A percentile compares a stretch with the other conserved stretches of the same genome.
These are phyloP conservation scores for Diabrotica balteata DNA, from an alignment of 2,888 invertebrate species.

Conservation along the genomic window DNA sequence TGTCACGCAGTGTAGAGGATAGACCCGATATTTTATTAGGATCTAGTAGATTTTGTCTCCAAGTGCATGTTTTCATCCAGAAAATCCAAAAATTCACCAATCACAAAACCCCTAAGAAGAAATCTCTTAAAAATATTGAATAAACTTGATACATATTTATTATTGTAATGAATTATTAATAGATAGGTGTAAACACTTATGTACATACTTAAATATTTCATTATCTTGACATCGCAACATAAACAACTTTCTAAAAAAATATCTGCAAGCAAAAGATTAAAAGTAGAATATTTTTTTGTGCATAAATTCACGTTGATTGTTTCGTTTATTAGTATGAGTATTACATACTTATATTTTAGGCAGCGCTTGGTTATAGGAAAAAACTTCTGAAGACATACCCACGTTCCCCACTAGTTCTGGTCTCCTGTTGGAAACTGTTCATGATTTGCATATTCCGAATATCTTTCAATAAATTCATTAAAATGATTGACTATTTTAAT, in stretches of 20 bases:
- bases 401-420: constrained; percentile 37
- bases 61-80: constrained; percentile 11
- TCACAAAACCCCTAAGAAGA: too few relatives aligned
- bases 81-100: constrained; percentile 10
- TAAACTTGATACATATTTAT: not conserved
- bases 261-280: too few relatives aligned
- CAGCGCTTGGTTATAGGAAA: constrained; percentile 26
- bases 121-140: not conserved
- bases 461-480: constrained; percentile 22
- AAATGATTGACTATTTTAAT: constrained; percentile 14
- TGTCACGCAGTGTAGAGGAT: constrained; percentile 41
- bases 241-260: not conserved
- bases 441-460: constrained; percentile 50
- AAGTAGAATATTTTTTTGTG: too few relatives aligned
- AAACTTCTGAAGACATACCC: constrained; percentile 11
- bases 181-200: not conserved
- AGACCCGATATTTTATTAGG: constrained; percentile 36
- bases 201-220: not conserved
- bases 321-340: not conserved
- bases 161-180: constrained; percentile 18
- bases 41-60: constrained; percentile 33
- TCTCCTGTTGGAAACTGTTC: constrained; percentile 49
- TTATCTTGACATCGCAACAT: too few relatives aligned
- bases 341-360: constrained; percentile 16
- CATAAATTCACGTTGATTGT: not conserved